Base-by-base conservation (phyloP, 2,797 vertebrate species). In the Gadopsis marmoratus region DNA sequence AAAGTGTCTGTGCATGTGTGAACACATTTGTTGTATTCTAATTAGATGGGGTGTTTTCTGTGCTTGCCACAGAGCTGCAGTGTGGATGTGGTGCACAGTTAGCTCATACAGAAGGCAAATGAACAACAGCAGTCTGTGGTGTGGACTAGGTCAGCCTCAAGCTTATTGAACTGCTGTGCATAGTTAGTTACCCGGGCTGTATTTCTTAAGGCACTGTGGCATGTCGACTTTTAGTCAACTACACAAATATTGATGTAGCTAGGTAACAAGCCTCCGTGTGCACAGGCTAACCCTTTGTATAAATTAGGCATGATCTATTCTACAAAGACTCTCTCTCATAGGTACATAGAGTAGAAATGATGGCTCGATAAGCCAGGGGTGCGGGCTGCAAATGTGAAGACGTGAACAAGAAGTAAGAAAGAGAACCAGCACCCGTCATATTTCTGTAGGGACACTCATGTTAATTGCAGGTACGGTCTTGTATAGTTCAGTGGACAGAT, bases 191-290 rank as follows among this genome's bases (percentile, higher is more conserved):
- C 76, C 62, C 53, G 68, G 55, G 75, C 47, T 51, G 67, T 69
- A 58, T 76, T 71, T 78, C 74, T 86, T 67, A 74, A 88, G 74
- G 59, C 55, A 48, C 23, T n/a, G 14, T 77, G 35, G 51, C 71
- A 60, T 56, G 72, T 78, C 81, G 82, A 78, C 76, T 69, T 88
- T 76, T 77, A 86, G 68, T 81, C 55, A 76, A 74, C 70, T 73
- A 61, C 74, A 79, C 76, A 88, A 81, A 86, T 78, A 79, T 80
- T 87, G 81, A 86, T 82, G 82, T 83, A 83, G 71, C 89, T 76
- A 87, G 84, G 72, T 86, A 82, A 91, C 84, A 78, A 70, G 79
- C 37, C 60, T 60, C 39, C 17, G 17, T 58, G 47, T 73, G 64
- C 47, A 29, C 41, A 58, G 54, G 23, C 48, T n/a, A 69, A 78